Evolutionary conservation across 2,888 invertebrate species (phyloP).

Genomic region (Apomyelois bistriatella): DNA sequence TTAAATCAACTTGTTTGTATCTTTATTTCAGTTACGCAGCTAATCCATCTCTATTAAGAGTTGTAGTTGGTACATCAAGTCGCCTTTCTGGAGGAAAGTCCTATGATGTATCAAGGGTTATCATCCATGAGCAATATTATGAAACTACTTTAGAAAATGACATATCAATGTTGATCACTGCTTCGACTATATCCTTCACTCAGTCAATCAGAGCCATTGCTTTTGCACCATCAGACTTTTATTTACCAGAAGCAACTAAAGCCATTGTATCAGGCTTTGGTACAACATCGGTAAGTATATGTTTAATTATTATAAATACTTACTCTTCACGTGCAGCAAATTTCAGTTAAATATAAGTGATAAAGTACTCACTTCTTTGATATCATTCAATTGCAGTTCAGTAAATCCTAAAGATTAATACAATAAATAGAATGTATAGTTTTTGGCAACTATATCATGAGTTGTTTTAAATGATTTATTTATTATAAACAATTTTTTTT

Average conservation of each 20-base stretch:
- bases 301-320: neutral
- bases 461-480: too few species aligned
- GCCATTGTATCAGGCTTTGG: constrained; percentile 70
- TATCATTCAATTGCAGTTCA: too few species aligned
- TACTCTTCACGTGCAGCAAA: too few species aligned
- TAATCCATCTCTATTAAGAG: constrained; percentile 40
- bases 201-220: constrained; percentile 39
- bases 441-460: too few species aligned
- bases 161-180: constrained; percentile 52
- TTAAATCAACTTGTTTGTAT: too few species aligned
- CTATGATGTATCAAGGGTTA: constrained; percentile 42
- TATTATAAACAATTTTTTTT: too few species aligned
- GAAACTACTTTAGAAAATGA: constrained; percentile 50
- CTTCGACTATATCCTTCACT: constrained; percentile 41
- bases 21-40: constrained; percentile 38
- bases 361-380: too few species aligned
- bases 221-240: constrained; percentile 37
- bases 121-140: constrained; percentile 51
- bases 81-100: constrained; percentile 51
- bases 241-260: constrained; percentile 44
- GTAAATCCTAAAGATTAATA: too few species aligned
- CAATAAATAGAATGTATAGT: too few species aligned
- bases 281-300: constrained; percentile 41
- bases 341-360: too few species aligned
- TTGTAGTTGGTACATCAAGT: constrained; percentile 51